phyloP scores from a whole-genome alignment of 2,113 vertebrate species.

The Amphiprion ocellaris region DNA sequence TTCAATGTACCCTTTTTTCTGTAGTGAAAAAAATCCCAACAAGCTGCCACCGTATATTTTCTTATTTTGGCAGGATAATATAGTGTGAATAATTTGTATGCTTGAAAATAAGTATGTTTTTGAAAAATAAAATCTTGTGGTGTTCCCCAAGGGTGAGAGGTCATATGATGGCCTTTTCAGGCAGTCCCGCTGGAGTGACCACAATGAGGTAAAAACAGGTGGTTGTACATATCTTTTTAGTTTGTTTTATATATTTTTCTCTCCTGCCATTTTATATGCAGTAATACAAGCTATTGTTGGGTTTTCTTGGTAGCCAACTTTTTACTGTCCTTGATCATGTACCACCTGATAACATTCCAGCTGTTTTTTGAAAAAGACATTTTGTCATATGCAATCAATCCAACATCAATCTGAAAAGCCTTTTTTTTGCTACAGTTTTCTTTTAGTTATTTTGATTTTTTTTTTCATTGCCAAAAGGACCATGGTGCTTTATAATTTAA shows the following conservation, averaged over 20 bases:
- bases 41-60: slow-evolving; percentile 99
- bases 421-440: slow-evolving; percentile 70
- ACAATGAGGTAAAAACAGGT: slow-evolving; percentile 90
- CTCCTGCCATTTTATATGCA: slow-evolving; percentile 99
- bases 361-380: slow-evolving; percentile 86
- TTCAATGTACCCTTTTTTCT: slow-evolving; percentile 94
- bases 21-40: slow-evolving; percentile 95
- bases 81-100: slow-evolving; percentile 99
- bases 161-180: slow-evolving; percentile 93
- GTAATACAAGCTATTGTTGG: slow-evolving; percentile 98
- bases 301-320: slow-evolving; percentile 94
- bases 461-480: slow-evolving; percentile 95
- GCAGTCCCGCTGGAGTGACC: slow-evolving; percentile 88
- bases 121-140: slow-evolving; percentile 88
- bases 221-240: slow-evolving; percentile 96
- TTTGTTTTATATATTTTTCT: slow-evolving; percentile 85
- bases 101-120: slow-evolving; percentile 90
- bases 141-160: slow-evolving; percentile 90
- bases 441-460: slow-evolving; percentile 80
- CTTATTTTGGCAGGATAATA: slow-evolving; percentile 99
- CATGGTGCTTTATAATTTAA: slow-evolving; percentile 97
- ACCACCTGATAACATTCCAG: slow-evolving; percentile 95
- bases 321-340: slow-evolving; percentile 93
- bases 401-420: slow-evolving; percentile 73
- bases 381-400: slow-evolving; percentile 97